phyloP scores from a whole-genome alignment of 1,140 invertebrate genomes.

The Neodiprion virginianus region DNA sequence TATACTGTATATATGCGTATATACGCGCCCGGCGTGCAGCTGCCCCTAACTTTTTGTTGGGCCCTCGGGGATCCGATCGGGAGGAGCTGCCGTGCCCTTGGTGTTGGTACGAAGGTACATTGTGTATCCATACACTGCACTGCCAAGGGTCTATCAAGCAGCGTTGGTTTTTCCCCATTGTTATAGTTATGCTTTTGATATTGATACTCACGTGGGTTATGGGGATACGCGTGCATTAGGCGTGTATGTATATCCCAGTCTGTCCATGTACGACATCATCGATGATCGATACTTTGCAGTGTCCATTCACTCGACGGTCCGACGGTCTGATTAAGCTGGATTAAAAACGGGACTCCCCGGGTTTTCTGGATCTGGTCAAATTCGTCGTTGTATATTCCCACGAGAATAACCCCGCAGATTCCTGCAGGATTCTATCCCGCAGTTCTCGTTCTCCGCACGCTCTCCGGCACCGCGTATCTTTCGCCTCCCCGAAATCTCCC shows the following conservation, averaged over 20 bases:
- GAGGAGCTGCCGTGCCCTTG: not conserved
- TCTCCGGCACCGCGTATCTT: too few species aligned
- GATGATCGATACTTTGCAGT: not conserved
- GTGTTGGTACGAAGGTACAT: not conserved
- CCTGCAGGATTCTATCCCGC: too few species aligned
- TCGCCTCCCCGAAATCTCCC: conserved; percentile 9
- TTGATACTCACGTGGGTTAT: not conserved
- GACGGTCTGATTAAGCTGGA: not conserved
- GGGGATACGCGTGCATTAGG: too few species aligned
- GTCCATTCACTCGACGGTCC: not conserved
- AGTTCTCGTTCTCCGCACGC: too few species aligned
- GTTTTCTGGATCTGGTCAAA: too few species aligned
- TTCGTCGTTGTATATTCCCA: too few species aligned
- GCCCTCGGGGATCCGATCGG: not conserved
- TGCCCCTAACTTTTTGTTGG: conserved; percentile 4
- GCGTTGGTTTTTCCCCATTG: conserved; percentile 4
- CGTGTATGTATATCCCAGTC: not conserved
- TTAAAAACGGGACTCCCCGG: not conserved
- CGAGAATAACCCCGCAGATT: too few species aligned
- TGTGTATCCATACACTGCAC: not conserved
- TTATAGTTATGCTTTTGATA: conserved; percentile 5
- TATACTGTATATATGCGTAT: too few species aligned
- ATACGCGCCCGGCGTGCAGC: not conserved
- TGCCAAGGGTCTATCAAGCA: not conserved
- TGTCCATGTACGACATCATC: not conserved